A percentile compares a stretch with the other conserved stretches of the same genome.
These are phyloP conservation scores for Notothenia rossii DNA, from an alignment of 2,113 vertebrate genomes.

Conservation along the genomic window DNA sequence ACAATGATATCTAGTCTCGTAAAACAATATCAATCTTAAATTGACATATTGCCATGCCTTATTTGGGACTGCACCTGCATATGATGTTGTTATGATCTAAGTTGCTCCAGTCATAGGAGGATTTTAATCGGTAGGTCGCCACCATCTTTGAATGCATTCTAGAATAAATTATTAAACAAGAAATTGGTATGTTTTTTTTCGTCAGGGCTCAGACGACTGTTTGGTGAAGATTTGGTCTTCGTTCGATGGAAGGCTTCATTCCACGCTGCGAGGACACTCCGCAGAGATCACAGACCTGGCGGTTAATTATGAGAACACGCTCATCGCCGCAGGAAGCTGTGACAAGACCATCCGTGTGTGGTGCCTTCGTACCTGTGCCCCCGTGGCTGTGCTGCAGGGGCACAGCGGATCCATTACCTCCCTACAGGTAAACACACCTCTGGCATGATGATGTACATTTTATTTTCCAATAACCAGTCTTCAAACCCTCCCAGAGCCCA, in stretches of 20 bases:
- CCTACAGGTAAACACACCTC: slow-evolving; percentile 87
- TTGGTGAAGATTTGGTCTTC: slow-evolving; percentile 99
- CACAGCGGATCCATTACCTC: slow-evolving; percentile 98
- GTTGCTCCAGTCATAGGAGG: background rate
- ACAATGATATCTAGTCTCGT: too few species aligned
- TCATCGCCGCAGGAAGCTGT: slow-evolving; percentile 97
- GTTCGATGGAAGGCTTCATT: slow-evolving; percentile 92
- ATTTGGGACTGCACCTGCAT: background rate
- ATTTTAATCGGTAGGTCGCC: background rate
- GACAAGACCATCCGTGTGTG: slow-evolving; percentile 97
- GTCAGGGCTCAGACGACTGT: slow-evolving; percentile 96
- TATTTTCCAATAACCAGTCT: background rate
- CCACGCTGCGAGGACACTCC: slow-evolving; percentile 94
- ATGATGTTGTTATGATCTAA: background rate
- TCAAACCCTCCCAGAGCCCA: too few species aligned
- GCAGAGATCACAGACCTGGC: slow-evolving; percentile 98
- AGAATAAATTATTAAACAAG: background rate
- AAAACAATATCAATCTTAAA: too few species aligned
- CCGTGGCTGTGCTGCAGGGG: slow-evolving; percentile 95
- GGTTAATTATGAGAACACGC: slow-evolving; percentile 96
- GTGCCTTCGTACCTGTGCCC: slow-evolving; percentile 97
- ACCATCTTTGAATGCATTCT: background rate
- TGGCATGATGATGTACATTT: background rate
- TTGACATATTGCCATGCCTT: too few species aligned
- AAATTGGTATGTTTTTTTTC: slow-evolving; percentile 1